These are phyloP conservation scores for Fopius arisanus DNA, from an alignment of 1,140 invertebrate species.

Conservation along the genomic window DNA sequence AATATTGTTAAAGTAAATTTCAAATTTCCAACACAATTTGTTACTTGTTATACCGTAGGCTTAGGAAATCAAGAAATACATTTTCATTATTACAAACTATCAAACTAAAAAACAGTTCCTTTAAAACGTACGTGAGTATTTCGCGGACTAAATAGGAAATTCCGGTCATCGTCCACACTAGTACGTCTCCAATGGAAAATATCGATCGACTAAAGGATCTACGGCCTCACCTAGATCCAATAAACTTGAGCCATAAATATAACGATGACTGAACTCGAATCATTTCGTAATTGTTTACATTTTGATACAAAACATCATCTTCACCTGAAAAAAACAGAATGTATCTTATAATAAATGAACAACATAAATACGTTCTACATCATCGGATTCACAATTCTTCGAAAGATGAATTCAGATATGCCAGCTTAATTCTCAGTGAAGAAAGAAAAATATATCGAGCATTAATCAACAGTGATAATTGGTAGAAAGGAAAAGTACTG, in stretches of 20 bases:
- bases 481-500: too few species aligned
- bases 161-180: not conserved
- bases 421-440: too few species aligned
- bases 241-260: not conserved
- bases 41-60: not conserved
- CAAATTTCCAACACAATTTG: not conserved
- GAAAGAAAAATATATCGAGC: too few species aligned
- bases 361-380: not conserved
- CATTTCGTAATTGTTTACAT: not conserved
- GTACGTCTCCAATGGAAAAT: not conserved
- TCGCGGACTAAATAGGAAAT: not conserved
- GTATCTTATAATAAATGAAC: not conserved
- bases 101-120: not conserved
- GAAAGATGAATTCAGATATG: too few species aligned
- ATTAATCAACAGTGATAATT: too few species aligned
- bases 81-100: not conserved
- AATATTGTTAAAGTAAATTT: not conserved
- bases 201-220: not conserved
- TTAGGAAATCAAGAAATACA: not conserved
- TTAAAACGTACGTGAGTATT: not conserved
- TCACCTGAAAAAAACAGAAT: not conserved
- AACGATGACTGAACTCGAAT: not conserved
- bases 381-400: too few species aligned
- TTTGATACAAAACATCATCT: not conserved
- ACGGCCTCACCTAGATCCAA: slow-evolving; percentile 9